Evolutionary conservation across 2,113 vertebrate species (phyloP), one percentile per base, ranked within the genome.

Genomic region (Austrofundulus limnaeus): DNA sequence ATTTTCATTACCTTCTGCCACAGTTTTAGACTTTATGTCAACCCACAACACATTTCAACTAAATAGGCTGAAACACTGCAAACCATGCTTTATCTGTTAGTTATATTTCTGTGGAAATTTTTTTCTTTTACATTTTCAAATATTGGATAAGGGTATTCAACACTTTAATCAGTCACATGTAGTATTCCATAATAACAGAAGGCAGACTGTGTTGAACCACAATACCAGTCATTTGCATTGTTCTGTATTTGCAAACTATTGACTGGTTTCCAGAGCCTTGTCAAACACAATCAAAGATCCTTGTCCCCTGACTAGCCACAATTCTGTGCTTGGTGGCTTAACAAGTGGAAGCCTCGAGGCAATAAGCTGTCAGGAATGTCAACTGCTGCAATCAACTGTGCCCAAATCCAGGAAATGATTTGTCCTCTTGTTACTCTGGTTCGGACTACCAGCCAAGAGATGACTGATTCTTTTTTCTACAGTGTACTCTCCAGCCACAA

Each of bases 281-380:
- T 80, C 77, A 62, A 72, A 76, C 58, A 73, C 69, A 80, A 87
- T 87, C 68, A 79, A 70, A 72, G 25, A 81, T 62, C 78, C 71
- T 74, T 66, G 60, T 68, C 82, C 75, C 71, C 82, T 78, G 78
- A 80, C 67, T 62, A 52, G 74, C 77, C 75, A 80, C 81, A 72
- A 75, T 66, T 85, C 66, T 63, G 67, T 61, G 73, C 70, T 85
- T 53, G 66, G 62, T 84, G 77, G 71, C 71, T 77, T 71, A 85
- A 78, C 75, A 76, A 84, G 72, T 66, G 75, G 70, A 87, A 72
- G 66, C 82, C 81, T 85, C 84, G 79, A 87, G 81, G 84, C 85
- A 85, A 84, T 83, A 78, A 80, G 70, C 84, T 84, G 87, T 89
- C 81, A 87, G 70, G 80, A 82, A 82, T 66, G 2, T 85, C 78